Evolutionary conservation across 1,140 invertebrate genomes (phyloP).

Genomic region (Drosophila pallidifrons): DNA sequence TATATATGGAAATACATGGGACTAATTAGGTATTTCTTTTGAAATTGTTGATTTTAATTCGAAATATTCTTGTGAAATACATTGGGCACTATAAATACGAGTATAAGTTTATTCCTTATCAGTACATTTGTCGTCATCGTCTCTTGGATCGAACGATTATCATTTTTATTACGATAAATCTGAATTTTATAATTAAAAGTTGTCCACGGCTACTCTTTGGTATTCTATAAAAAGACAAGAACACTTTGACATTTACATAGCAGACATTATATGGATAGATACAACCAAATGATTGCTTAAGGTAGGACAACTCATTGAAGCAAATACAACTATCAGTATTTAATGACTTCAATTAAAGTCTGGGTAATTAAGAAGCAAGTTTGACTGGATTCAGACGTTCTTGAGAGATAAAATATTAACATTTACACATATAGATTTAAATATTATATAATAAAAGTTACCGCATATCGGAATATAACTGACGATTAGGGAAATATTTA

Average conservation of each 20-base stretch:
- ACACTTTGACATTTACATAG: background rate
- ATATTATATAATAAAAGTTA: background rate
- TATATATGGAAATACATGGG: background rate
- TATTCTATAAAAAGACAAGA: too few species aligned
- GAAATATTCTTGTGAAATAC: background rate
- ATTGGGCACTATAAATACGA: background rate
- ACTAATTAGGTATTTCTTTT: background rate
- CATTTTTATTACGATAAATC: too few species aligned
- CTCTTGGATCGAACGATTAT: background rate
- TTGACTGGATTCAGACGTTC: background rate
- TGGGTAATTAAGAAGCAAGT: slow-evolving; percentile 13
- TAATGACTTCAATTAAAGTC: slow-evolving; percentile 24
- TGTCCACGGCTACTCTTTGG: too few species aligned
- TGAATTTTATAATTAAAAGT: too few species aligned
- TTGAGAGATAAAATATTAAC: slow-evolving; percentile 5
- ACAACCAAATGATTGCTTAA: slow-evolving; percentile 10
- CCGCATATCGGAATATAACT: background rate
- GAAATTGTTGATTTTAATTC: background rate
- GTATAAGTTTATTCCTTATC: background rate
- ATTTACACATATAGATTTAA: background rate
- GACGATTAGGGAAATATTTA: background rate
- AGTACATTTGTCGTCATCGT: background rate
- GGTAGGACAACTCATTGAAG: slow-evolving; percentile 9
- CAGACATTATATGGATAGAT: background rate
- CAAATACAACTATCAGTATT: slow-evolving; percentile 15